These are phyloP conservation scores for Drosophila subobscura DNA, from an alignment of 1,140 invertebrate genomes.

Conservation along the genomic window DNA sequence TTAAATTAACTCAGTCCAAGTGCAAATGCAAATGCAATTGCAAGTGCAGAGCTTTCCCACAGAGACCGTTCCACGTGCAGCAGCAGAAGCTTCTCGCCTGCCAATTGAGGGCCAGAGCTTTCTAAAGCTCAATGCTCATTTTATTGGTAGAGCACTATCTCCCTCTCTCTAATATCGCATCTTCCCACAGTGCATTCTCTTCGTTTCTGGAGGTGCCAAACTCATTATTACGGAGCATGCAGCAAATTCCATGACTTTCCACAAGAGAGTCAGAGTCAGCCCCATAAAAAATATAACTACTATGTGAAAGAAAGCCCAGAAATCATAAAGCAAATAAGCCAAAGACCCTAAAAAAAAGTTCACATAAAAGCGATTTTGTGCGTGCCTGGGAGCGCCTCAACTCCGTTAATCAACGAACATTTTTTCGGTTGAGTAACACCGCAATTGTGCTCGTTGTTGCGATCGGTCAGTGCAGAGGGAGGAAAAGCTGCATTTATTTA, in stretches of 20 bases:
- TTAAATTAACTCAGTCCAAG: neutral
- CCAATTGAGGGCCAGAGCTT: too few relatives aligned
- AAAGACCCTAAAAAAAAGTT: constrained; percentile 9
- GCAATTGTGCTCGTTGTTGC: constrained; percentile 15
- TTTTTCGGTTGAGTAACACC: constrained; percentile 13
- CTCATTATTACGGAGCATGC: neutral
- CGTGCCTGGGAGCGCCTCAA: too few relatives aligned
- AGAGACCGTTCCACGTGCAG: neutral
- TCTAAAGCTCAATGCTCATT: constrained; percentile 4
- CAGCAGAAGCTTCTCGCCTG: too few relatives aligned
- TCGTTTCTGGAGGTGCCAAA: neutral
- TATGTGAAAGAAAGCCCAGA: constrained; percentile 9
- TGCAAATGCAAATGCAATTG: neutral
- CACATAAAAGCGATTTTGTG: constrained; percentile 12
- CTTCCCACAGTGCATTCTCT: constrained; percentile 13
- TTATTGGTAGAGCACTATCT: neutral
- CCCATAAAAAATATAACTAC: constrained; percentile 29
- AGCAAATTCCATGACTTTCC: constrained; percentile 4
- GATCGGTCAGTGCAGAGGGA: neutral
- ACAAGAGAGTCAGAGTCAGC: neutral
- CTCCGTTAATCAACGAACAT: constrained; percentile 31
- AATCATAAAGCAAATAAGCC: constrained; percentile 17
- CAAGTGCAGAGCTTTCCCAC: constrained; percentile 36
- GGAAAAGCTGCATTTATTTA: constrained; percentile 30
- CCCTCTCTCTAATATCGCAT: neutral